These are phyloP conservation scores for Phocoena sinus DNA, from an alignment of 2,113 vertebrate species.

Conservation along the genomic window DNA sequence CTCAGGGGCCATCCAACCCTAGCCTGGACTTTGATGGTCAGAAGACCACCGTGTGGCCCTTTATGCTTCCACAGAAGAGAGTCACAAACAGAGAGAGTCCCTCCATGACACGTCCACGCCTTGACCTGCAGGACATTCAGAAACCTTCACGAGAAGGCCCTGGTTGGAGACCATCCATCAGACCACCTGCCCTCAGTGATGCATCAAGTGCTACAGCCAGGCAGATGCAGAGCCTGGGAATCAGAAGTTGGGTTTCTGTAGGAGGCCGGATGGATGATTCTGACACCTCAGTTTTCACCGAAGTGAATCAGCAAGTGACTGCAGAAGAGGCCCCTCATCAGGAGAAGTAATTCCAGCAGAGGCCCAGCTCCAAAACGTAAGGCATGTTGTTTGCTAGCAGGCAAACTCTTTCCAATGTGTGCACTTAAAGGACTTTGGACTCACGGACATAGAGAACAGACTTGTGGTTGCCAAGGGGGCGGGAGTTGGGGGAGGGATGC, in stretches of 20 bases:
- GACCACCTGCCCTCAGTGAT: not conserved
- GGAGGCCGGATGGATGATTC: accelerated
- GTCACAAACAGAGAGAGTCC: not conserved
- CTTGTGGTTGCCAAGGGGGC: not conserved
- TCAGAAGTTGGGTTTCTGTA: not conserved
- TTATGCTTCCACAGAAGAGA: not conserved
- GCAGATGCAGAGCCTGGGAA: not conserved
- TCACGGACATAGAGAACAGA: not conserved
- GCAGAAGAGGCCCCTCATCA: accelerated
- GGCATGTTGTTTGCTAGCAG: too few relatives aligned
- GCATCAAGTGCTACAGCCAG: accelerated
- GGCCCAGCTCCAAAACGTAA: accelerated
- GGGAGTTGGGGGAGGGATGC: not conserved
- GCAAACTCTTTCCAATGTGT: not conserved
- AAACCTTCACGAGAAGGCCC: not conserved
- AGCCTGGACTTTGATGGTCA: not conserved
- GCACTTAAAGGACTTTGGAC: not conserved
- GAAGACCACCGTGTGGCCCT: accelerated
- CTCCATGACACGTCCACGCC: accelerated
- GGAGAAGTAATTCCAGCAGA: not conserved
- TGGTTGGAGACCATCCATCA: not conserved
- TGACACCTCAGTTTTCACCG: not conserved
- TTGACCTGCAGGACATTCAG: not conserved
- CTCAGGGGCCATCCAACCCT: not conserved
- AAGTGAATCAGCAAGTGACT: not conserved